Base-by-base conservation (phyloP, 2,888 invertebrate genomes). In the Thecophora atra region DNA sequence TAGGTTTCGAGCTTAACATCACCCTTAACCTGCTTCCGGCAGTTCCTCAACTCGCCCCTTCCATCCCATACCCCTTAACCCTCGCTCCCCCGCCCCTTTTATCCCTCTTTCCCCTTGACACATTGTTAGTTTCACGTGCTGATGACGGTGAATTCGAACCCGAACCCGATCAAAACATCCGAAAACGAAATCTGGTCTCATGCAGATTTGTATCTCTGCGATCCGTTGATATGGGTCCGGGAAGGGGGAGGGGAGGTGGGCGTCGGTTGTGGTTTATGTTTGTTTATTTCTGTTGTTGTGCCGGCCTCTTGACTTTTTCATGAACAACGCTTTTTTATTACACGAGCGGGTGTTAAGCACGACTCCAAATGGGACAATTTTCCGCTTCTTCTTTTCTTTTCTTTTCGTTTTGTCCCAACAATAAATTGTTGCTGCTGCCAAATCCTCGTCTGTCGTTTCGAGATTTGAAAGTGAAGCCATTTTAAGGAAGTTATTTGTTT, bases 391-490 rank as follows among this genome's bases (percentile, higher is more conserved):
- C n/a, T 24, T 28, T 65, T 52, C 26, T 65, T 26, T 26, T 28
- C 52, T 51, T 66, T 52, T 19, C 24, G 52, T 54, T 62, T 77
- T 78, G 79, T 77, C 80, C 79, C 80, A 79, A 79, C 81, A 79
- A 84, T 84, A 84, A 84, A 84, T 37, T 37, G 37, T 83, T 76
- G 78, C 79, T 76, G 78, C 79, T 76, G 76, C 78, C 75, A 83
- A 83, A 83, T 84, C 83, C 84, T 77, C 76, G 78, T 78, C 81
- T 83, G 84, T 83, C 83, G 80, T 82, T 84, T 78, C 83, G 83
- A 83, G 84, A 83, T 83, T 83, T 84, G 83, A 84, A 82, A 30
- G 24, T 60, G 42, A 19, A 69, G 26, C 28, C 37, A 56, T 37
- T 54, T 21, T 56, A 56, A 67, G 67, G 42, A 56, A 54, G 24